These are phyloP conservation scores for Jordanella pulchra DNA, from an alignment of 2,797 vertebrate species.

Conservation along the genomic window DNA sequence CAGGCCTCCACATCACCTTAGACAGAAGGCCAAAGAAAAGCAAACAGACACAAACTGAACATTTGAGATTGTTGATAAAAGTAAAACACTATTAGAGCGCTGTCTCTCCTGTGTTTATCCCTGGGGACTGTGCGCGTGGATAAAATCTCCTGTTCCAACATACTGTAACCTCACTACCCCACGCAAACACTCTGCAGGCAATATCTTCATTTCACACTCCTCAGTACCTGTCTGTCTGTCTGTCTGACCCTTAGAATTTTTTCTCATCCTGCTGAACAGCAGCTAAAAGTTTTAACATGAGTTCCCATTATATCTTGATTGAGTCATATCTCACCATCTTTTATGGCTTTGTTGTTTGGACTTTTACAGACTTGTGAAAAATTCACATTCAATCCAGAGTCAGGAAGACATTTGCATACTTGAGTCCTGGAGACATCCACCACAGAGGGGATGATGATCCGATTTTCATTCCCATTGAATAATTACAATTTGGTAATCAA, in stretches of 20 bases:
- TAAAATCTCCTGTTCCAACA: slow-evolving; percentile 83
- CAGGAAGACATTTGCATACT: slow-evolving; percentile 46
- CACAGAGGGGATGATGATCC: slow-evolving; percentile 28
- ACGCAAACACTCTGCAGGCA: slow-evolving; percentile 8
- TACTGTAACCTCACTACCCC: slow-evolving; percentile 59
- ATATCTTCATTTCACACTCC: slow-evolving; percentile 68
- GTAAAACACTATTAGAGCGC: slow-evolving; percentile 80
- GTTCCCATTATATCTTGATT: slow-evolving; percentile 69
- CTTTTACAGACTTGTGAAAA: slow-evolving; percentile 73
- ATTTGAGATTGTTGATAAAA: slow-evolving; percentile 81
- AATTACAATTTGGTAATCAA: slow-evolving; percentile 52
- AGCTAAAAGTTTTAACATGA: slow-evolving; percentile 58
- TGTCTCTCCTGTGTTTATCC: slow-evolving; percentile 73
- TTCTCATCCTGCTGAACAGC: slow-evolving; percentile 40
- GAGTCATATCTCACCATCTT: slow-evolving; percentile 71
- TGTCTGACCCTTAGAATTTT: slow-evolving; percentile 45
- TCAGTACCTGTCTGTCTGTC: slow-evolving; percentile 44
- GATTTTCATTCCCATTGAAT: slow-evolving; percentile 37
- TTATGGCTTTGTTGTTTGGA: slow-evolving; percentile 66
- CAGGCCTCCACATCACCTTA: slow-evolving; percentile 1
- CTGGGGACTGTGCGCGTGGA: slow-evolving; percentile 54
- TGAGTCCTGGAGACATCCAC: slow-evolving; percentile 18
- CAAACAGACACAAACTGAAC: slow-evolving; percentile 76
- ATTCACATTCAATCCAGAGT: slow-evolving; percentile 60
- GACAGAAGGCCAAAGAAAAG: slow-evolving; percentile 37